Evolutionary conservation across 2,797 vertebrate genomes (phyloP).

Genomic region (Zenarchopterus dispar): DNA sequence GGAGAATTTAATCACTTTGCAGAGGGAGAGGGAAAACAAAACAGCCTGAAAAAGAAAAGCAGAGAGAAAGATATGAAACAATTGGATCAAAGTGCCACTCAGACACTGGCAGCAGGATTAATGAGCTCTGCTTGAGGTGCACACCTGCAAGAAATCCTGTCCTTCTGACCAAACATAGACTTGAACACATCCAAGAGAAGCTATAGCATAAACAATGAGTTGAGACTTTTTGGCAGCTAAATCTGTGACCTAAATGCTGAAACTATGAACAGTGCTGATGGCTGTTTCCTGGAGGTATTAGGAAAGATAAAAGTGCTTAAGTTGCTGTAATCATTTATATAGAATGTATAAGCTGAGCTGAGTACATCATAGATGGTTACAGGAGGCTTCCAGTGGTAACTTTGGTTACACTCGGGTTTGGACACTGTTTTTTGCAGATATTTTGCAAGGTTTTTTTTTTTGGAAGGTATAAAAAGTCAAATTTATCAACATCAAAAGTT

Average conservation of each 20-base stretch:
- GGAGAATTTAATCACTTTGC: slow-evolving; percentile 69
- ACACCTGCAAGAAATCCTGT: slow-evolving; percentile 66
- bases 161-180: slow-evolving; percentile 81
- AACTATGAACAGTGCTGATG: slow-evolving; percentile 67
- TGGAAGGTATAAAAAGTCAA: too few species aligned
- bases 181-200: slow-evolving; percentile 65
- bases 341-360: slow-evolving; percentile 49
- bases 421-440: too few species aligned
- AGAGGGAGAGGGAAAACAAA: slow-evolving; percentile 21
- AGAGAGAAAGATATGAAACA: slow-evolving; percentile 46
- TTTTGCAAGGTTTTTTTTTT: too few species aligned
- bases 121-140: slow-evolving; percentile 62
- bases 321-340: slow-evolving; percentile 76
- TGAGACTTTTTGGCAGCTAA: slow-evolving; percentile 73
- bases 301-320: slow-evolving; percentile 61
- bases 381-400: slow-evolving; percentile 33
- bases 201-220: slow-evolving; percentile 72
- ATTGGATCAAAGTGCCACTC: slow-evolving; percentile 66
- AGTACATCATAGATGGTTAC: slow-evolving; percentile 60
- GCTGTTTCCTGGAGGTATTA: slow-evolving; percentile 48
- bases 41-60: not conserved
- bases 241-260: slow-evolving; percentile 74
- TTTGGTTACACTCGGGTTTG: not conserved
- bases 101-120: slow-evolving; percentile 59
- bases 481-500: too few species aligned